These are phyloP conservation scores for Andricus grossulariae DNA, from an alignment of 1,140 invertebrate species.

Conservation along the genomic window DNA sequence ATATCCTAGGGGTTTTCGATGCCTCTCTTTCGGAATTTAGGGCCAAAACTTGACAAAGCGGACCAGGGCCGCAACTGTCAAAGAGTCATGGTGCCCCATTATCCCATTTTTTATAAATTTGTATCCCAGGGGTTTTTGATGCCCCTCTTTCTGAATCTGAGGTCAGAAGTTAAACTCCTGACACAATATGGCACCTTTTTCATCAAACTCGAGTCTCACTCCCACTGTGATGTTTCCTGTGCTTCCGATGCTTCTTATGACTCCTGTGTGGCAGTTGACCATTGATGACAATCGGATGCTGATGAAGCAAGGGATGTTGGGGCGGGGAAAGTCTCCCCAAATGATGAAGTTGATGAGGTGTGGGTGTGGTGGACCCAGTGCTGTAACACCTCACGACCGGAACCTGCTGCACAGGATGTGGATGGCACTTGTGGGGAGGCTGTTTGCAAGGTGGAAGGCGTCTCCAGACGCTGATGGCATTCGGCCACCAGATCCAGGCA, in stretches of 20 bases:
- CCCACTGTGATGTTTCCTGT: slow-evolving; percentile 67
- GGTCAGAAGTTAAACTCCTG: not conserved
- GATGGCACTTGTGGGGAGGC: slow-evolving; percentile 72
- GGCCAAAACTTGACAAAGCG: not conserved
- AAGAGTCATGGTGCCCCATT: no score
- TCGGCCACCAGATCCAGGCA: slow-evolving; percentile 87
- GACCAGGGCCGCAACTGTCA: not conserved
- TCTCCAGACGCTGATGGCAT: slow-evolving; percentile 81
- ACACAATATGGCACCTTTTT: not conserved
- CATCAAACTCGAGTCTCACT: slow-evolving; percentile 68
- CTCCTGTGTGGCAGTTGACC: slow-evolving; percentile 57
- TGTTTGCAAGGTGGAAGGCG: slow-evolving; percentile 73
- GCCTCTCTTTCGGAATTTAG: not conserved
- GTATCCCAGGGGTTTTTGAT: not conserved
- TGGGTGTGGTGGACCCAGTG: slow-evolving; percentile 54
- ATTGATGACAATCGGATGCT: slow-evolving; percentile 56
- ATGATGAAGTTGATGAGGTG: slow-evolving; percentile 66
- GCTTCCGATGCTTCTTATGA: slow-evolving; percentile 66
- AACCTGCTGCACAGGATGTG: slow-evolving; percentile 55
- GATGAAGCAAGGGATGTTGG: slow-evolving; percentile 62
- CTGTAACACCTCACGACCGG: slow-evolving; percentile 66
- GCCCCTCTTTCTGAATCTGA: not conserved
- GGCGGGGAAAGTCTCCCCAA: slow-evolving; percentile 62
- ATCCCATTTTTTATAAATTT: no score
- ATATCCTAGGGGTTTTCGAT: not conserved